phyloP scores from a whole-genome alignment of 2,888 invertebrate species.

The Galerucella calmariensis region DNA sequence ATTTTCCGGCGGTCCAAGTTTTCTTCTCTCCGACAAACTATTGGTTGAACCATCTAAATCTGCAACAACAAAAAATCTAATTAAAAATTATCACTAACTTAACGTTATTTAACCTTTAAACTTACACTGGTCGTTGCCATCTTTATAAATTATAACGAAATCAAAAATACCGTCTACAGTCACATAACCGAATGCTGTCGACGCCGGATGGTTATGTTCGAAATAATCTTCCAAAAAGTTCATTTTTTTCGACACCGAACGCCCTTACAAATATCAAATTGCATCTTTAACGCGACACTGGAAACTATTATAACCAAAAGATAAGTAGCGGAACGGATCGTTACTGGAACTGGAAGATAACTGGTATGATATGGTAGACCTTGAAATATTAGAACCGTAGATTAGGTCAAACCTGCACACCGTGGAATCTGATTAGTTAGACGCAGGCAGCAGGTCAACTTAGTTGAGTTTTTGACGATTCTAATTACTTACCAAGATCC shows the following conservation, averaged over 20 bases:
- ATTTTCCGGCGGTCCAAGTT: constrained; percentile 79
- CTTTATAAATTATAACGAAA: constrained; percentile 50
- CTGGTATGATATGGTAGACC: background rate
- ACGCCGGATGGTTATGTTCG: constrained; percentile 42
- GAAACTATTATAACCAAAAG: background rate
- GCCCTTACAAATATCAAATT: background rate
- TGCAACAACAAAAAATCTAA: constrained; percentile 48
- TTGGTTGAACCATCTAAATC: constrained; percentile 69
- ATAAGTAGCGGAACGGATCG: too few relatives aligned
- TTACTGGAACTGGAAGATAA: background rate
- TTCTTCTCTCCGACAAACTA: constrained; percentile 69
- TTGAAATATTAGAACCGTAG: constrained; percentile 5
- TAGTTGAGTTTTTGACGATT: background rate
- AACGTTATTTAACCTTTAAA: constrained; percentile 40
- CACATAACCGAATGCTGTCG: constrained; percentile 42
- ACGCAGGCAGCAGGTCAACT: constrained; percentile 1
- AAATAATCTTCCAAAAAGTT: constrained; percentile 57
- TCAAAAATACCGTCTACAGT: constrained; percentile 43
- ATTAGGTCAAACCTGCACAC: background rate
- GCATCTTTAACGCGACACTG: background rate
- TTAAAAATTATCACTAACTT: constrained; percentile 9
- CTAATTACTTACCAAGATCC: background rate
- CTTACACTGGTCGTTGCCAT: constrained; percentile 29
- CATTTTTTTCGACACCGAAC: constrained; percentile 44
- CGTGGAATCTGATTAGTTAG: background rate